Conservation (phyloP, 2,888 invertebrate species). For the Pyrochroa serraticornis region DNA sequence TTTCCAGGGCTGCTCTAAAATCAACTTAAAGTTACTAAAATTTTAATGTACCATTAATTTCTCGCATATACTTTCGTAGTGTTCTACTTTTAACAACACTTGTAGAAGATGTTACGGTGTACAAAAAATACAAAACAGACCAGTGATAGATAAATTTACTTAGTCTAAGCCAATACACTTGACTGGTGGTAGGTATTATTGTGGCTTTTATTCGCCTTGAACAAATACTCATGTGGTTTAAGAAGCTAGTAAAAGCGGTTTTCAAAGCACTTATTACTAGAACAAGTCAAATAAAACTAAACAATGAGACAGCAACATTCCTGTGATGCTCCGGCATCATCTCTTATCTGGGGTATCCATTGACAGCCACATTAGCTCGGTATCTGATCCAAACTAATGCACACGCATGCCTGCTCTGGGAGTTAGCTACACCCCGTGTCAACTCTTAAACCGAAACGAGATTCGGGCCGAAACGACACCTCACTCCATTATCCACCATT, state of each 20-base stretch:
- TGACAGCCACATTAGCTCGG: slow-evolving; percentile 42
- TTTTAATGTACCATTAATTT: no score
- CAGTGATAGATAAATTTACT: no score
- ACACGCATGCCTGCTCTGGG: slow-evolving; percentile 32
- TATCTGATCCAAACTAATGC: slow-evolving; percentile 37
- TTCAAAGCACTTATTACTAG: slow-evolving; percentile 23
- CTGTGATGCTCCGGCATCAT: slow-evolving; percentile 13
- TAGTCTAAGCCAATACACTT: no score
- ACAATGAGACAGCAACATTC: slow-evolving; percentile 29
- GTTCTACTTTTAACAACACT: no score
- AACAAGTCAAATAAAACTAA: slow-evolving; percentile 28
- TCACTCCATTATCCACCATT: no score
- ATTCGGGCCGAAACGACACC: background rate
- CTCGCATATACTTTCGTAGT: no score
- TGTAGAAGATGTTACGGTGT: no score
- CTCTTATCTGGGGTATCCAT: slow-evolving; percentile 36
- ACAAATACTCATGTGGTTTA: background rate
- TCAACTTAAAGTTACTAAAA: no score
- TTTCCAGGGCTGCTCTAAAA: no score
- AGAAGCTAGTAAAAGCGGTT: slow-evolving; percentile 5
- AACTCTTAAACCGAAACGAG: background rate
- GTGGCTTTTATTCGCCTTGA: background rate
- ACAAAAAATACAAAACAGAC: no score
- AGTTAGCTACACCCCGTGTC: background rate
- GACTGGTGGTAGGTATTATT: no score